Evolutionary conservation across 1,140 invertebrate species (phyloP).

Genomic region (Monochamus saltuarius): DNA sequence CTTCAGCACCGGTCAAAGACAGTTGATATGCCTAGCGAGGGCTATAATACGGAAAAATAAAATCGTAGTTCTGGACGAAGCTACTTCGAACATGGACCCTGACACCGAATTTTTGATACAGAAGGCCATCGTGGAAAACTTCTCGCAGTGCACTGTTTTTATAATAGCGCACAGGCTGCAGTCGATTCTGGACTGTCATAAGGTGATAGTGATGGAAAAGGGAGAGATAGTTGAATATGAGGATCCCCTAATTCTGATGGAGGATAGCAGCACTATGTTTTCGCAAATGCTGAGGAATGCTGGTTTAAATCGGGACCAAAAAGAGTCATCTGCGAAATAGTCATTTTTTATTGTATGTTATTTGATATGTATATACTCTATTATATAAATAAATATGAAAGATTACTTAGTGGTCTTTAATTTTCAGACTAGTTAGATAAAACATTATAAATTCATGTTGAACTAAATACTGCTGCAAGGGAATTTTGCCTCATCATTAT

Average conservation of each 20-base stretch:
- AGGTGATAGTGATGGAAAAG: constrained; percentile 62
- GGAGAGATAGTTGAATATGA: constrained; percentile 65
- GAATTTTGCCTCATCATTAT: too few relatives aligned
- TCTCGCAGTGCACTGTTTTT: constrained; percentile 73
- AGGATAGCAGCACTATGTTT: constrained; percentile 63
- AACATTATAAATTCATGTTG: too few relatives aligned
- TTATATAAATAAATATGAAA: too few relatives aligned
- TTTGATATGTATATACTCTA: too few relatives aligned
- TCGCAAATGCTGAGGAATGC: constrained; percentile 68
- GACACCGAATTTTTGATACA: constrained; percentile 69
- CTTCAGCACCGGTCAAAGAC: constrained; percentile 77
- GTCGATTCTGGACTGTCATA: constrained; percentile 71
- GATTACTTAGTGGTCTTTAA: too few relatives aligned
- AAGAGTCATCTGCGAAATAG: too few relatives aligned
- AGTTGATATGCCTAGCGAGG: constrained; percentile 76
- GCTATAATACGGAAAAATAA: constrained; percentile 73
- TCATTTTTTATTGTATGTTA: too few relatives aligned
- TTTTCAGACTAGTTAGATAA: too few relatives aligned
- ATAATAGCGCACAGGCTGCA: constrained; percentile 82
- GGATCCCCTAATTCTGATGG: constrained; percentile 63
- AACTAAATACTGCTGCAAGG: too few relatives aligned
- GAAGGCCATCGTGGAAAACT: constrained; percentile 67
- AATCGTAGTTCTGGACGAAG: constrained; percentile 77
- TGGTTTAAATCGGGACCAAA: constrained; percentile 44
- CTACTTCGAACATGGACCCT: constrained; percentile 69